Evolutionary conservation across 2,888 invertebrate species (phyloP).

Genomic region (Heliconius hortense): DNA sequence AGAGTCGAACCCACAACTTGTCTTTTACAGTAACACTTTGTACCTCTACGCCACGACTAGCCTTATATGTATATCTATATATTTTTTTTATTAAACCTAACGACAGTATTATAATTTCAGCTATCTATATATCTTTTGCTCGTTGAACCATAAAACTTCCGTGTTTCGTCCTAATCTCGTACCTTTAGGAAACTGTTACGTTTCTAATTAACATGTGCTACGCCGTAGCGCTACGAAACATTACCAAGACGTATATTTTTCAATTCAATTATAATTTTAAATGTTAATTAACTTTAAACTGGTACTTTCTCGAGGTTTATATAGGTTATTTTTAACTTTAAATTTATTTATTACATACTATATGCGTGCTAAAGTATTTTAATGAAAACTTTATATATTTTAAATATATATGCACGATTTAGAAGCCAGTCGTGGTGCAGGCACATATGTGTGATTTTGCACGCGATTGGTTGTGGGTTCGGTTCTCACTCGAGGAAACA

Average conservation of each 20-base stretch:
- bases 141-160: conserved; percentile 28
- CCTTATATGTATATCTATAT: too few relatives aligned
- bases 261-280: conserved; percentile 18
- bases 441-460: too few relatives aligned
- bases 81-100: neutral
- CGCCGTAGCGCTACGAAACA: conserved; percentile 36
- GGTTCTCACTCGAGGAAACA: too few relatives aligned
- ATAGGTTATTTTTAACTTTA: neutral
- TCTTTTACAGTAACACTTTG: too few relatives aligned
- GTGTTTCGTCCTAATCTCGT: conserved; percentile 27
- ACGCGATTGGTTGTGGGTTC: too few relatives aligned
- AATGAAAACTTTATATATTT: neutral
- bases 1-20: too few relatives aligned
- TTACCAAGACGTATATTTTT: conserved; percentile 22
- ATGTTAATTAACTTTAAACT: neutral
- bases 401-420: too few relatives aligned
- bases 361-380: neutral
- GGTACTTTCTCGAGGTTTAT: neutral
- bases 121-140: conserved; percentile 12
- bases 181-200: conserved; percentile 37
- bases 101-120: conserved; percentile 4
- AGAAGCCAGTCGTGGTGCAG: too few relatives aligned
- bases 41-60: too few relatives aligned
- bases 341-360: neutral
- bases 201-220: conserved; percentile 40